A percentile compares a stretch with the other conserved stretches of the same genome.
Evolutionary conservation across 2,888 invertebrate species (phyloP).

Genomic region (Drosophila nr. perissopoda): DNA sequence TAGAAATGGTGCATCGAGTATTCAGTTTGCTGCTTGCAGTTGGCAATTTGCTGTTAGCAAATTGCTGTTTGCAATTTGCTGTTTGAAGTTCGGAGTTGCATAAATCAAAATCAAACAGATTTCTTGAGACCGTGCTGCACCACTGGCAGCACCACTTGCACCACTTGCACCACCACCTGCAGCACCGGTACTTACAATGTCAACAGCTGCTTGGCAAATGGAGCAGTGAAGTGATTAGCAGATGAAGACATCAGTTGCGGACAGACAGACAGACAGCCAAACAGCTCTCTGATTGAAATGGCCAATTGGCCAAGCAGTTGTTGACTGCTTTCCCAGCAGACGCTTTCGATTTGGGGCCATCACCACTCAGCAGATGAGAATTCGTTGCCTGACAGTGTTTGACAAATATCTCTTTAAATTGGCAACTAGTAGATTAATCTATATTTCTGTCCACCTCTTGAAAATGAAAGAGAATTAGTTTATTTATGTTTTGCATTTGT

Average conservation of each 20-base stretch:
- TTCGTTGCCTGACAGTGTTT: conserved; percentile 21
- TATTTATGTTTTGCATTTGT: not conserved
- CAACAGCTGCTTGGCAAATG: conserved; percentile 60
- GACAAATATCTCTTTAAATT: conserved; percentile 25
- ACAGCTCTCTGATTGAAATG: conserved; percentile 60
- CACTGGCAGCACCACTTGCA: not conserved
- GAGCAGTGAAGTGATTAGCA: conserved; percentile 73
- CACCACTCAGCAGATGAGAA: conserved; percentile 30
- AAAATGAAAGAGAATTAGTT: not conserved
- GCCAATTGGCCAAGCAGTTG: conserved; percentile 38
- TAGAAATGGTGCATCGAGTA: conserved; percentile 64
- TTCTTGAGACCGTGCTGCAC: conserved; percentile 27
- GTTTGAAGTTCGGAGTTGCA: conserved; percentile 41
- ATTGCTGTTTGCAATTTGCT: conserved; percentile 23
- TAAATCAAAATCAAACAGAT: conserved; percentile 75
- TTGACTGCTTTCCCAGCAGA: conserved; percentile 23
- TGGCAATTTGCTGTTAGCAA: not conserved
- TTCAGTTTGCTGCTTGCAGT: conserved; percentile 23
- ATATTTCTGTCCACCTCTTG: not conserved
- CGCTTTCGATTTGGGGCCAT: conserved; percentile 42
- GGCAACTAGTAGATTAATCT: conserved; percentile 18
- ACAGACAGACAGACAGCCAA: conserved; percentile 5
- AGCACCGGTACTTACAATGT: conserved; percentile 19
- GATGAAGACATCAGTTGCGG: conserved; percentile 57
- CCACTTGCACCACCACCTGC: conserved; percentile 23